Base-by-base conservation (phyloP, 2,113 vertebrate species). In the Sebastes schlegelii region DNA sequence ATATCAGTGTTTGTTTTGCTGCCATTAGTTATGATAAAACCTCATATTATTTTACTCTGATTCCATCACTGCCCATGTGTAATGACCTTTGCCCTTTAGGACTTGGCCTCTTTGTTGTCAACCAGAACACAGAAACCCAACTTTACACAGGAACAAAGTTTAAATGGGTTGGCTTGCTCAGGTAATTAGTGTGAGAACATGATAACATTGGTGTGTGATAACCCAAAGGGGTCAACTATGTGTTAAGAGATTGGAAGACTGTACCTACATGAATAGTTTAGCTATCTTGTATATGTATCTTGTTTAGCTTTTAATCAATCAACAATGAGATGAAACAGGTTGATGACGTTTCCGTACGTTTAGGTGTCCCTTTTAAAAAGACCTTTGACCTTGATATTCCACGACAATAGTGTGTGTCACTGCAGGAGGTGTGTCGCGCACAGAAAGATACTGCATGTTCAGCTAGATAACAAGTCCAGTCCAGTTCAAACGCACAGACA, bases 141-240 rank as follows among this genome's bases (percentile, higher is more conserved):
- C 60, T 57, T 73, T 48, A 79, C 60, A 46, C 60, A 21, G 77
- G 87, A 81, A 64, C 88, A 91, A 91, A 92, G 90, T 84, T 83
- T 81, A n/a, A 74, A 69, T 65, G 46, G 34, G 80, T 64, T 80
- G 81, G 58, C 45, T 19, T 57, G 42, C 49, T 71, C 63, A 45
- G 70, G 51, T 81, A 89, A 69, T 80, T 82, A 79, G 45, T 21
- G 46, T 52, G 58, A 84, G 62, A 55, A 49, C 1, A 17, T 65
- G 82, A 90, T 52, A 88, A 58, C 74, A 65, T 48, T 5, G 16
- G 8, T 14, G 43, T 63, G 66, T 66, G 88, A 86, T 88, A 83
- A 80, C 70, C 49, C 13, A 34, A 6, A 11, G 17, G 45, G 49
- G 64, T 81, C 45, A 77, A 11, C 13, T 21, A 3, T 57, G 16